Conservation (phyloP, 2,888 invertebrate species). For the Resseliella maxima region DNA sequence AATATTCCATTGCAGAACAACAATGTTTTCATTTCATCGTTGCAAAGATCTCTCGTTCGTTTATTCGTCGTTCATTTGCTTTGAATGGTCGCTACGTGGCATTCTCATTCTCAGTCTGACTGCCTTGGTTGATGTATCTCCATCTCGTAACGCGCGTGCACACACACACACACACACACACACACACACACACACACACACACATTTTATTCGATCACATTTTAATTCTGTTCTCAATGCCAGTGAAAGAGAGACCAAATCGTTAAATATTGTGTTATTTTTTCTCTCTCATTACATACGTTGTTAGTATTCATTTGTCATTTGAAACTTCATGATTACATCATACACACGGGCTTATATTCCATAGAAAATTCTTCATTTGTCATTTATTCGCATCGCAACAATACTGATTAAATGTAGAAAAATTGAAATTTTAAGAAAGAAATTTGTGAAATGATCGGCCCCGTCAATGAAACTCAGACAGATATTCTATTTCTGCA, state of each 20-base stretch:
- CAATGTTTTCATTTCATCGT: background rate
- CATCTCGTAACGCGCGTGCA: no score
- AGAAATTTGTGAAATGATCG: no score
- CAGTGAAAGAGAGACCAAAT: background rate
- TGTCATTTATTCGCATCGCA: background rate
- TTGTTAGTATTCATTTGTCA: background rate
- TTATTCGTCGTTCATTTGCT: background rate
- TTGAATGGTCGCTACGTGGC: slow-evolving; percentile 9
- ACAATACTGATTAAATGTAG: no score
- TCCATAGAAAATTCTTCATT: background rate
- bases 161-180: no score
- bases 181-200: no score
- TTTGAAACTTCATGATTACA: background rate
- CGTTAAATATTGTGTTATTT: background rate
- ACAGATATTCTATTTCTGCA: no score
- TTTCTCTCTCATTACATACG: background rate
- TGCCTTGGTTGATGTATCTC: no score
- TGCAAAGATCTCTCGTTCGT: background rate
- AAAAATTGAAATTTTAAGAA: no score
- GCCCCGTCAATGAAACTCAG: no score
- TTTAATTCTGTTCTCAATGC: slow-evolving; percentile 13
- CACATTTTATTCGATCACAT: background rate
- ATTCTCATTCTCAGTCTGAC: background rate
- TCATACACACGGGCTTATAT: background rate
- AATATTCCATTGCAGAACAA: background rate